Evolutionary conservation across 2,797 vertebrate genomes (phyloP).

Genomic region (Macropus fuliginosus): DNA sequence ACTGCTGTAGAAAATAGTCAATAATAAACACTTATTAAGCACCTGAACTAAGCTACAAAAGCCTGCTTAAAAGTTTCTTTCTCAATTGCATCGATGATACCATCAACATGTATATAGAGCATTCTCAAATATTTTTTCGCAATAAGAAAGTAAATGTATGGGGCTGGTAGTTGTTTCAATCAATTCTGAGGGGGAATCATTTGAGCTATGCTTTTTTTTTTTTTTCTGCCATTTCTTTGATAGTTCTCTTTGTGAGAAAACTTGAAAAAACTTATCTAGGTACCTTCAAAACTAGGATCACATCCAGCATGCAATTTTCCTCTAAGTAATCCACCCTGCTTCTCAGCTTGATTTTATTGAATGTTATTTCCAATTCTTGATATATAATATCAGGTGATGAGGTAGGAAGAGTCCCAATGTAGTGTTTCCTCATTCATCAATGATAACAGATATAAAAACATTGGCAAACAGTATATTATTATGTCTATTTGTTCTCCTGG

Average conservation of each 20-base stretch:
- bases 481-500: background rate
- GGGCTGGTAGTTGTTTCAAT: background rate
- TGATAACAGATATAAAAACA: background rate
- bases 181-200: background rate
- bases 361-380: background rate
- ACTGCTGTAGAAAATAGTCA: background rate
- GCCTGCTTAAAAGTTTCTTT: background rate
- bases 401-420: background rate
- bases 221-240: background rate
- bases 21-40: background rate
- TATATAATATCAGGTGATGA: background rate
- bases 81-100: background rate
- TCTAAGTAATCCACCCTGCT: background rate
- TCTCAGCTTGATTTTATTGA: background rate
- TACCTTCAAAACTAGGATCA: background rate
- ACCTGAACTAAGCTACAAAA: background rate
- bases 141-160: background rate
- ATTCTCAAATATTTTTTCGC: background rate
- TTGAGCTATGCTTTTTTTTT: background rate
- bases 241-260: background rate
- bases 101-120: background rate
- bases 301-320: background rate
- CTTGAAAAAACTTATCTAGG: background rate
- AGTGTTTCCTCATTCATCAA: background rate
- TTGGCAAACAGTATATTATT: background rate